A percentile compares a stretch with the other conserved stretches of the same genome.
These are phyloP conservation scores for Catharus fuscescens DNA, from an alignment of 2,113 vertebrate genomes.

Conservation along the genomic window DNA sequence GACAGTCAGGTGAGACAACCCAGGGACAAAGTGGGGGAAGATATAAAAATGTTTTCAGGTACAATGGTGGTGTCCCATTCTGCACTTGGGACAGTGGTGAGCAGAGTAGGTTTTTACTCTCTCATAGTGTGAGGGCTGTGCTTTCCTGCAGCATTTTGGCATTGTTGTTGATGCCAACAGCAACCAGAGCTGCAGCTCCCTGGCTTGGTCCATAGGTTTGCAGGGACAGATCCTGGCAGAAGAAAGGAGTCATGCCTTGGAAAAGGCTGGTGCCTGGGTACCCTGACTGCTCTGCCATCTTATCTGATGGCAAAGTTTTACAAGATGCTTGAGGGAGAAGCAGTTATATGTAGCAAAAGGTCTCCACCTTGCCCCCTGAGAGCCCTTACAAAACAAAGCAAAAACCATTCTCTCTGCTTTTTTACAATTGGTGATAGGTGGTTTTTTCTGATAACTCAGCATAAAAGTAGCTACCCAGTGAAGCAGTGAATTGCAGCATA, in stretches of 20 bases:
- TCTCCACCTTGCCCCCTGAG: neutral
- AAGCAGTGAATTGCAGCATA: neutral
- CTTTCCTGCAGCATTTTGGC: neutral
- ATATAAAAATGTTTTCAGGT: neutral
- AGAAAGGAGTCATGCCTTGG: neutral
- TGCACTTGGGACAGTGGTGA: neutral
- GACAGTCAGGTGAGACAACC: slow-evolving; percentile 84
- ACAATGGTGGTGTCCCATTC: neutral
- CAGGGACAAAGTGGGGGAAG: neutral
- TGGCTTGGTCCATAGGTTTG: neutral
- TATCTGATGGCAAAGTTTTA: neutral
- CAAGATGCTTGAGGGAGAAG: neutral
- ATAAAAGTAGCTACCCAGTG: neutral
- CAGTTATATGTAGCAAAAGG: neutral
- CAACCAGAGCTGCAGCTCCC: neutral
- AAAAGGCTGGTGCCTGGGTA: neutral
- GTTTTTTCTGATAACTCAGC: neutral
- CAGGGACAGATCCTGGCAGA: neutral
- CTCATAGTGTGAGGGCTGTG: too few species aligned
- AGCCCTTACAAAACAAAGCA: neutral
- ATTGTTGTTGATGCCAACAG: neutral
- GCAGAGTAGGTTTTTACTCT: neutral
- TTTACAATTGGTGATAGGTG: neutral
- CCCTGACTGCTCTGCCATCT: neutral
- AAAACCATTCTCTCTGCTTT: neutral